Evolutionary conservation across 1,140 invertebrate genomes (phyloP).

Genomic region (Arion vulgaris): DNA sequence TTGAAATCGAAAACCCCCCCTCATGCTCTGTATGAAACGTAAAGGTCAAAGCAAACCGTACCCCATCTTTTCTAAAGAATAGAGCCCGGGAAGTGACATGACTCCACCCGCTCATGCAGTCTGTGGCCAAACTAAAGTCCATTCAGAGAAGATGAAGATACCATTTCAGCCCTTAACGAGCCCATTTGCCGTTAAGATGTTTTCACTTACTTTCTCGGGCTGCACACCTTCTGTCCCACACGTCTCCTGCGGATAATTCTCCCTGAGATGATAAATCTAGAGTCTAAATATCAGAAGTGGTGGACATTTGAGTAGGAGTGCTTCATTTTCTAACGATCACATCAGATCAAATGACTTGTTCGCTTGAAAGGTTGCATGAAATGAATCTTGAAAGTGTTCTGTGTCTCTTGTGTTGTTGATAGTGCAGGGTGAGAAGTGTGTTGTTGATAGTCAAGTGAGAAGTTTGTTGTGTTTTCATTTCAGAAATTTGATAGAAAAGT

Average conservation of each 20-base stretch:
- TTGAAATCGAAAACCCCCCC: neutral
- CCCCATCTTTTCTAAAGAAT: neutral
- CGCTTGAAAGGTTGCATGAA: too few relatives aligned
- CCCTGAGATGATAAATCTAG: neutral
- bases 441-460: too few relatives aligned
- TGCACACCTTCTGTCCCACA: neutral
- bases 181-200: constrained; percentile 7
- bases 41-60: neutral
- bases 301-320: too few relatives aligned
- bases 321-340: too few relatives aligned
- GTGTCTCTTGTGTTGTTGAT: too few relatives aligned
- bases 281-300: too few relatives aligned
- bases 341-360: too few relatives aligned
- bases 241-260: too few relatives aligned
- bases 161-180: constrained; percentile 4
- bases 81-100: neutral
- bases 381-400: too few relatives aligned
- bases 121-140: neutral
- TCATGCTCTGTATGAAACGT: neutral
- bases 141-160: neutral
- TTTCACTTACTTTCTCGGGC: neutral
- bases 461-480: too few relatives aligned
- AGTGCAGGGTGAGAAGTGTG: too few relatives aligned
- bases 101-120: neutral
- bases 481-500: too few relatives aligned